Percentiles rank a stretch among this genome's conserved stretches.
These are phyloP conservation scores for Agonum fuliginosum DNA, from an alignment of 2,888 invertebrate species.

Conservation along the genomic window DNA sequence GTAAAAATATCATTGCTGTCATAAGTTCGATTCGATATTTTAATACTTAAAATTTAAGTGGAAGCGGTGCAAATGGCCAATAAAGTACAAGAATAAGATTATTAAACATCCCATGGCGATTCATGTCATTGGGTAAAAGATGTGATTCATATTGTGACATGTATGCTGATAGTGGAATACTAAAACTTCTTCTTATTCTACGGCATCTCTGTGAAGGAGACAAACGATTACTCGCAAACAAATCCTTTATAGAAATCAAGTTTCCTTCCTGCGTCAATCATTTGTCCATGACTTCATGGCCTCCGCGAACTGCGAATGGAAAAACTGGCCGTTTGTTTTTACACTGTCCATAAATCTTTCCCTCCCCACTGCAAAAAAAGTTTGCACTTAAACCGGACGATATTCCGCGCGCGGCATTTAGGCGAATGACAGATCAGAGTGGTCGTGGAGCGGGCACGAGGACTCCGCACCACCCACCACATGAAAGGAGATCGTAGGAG, in stretches of 20 bases:
- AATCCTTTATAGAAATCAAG: constrained; percentile 51
- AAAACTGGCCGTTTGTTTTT: constrained; percentile 47
- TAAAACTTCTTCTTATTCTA: no score
- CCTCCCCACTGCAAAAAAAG: constrained; percentile 47
- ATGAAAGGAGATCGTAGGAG: neutral
- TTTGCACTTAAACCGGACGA: constrained; percentile 49
- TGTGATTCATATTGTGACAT: no score
- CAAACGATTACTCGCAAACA: constrained; percentile 45
- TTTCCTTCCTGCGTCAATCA: constrained; percentile 49
- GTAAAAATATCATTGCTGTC: no score
- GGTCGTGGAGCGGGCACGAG: constrained; percentile 10
- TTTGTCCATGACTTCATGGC: constrained; percentile 39
- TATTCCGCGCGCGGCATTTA: constrained; percentile 41
- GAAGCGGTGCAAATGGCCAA: no score
- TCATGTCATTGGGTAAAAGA: no score
- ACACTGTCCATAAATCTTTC: constrained; percentile 49
- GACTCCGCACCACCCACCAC: neutral
- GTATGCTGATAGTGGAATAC: no score
- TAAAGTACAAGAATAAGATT: no score
- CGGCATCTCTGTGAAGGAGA: constrained; percentile 13
- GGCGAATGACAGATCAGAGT: constrained; percentile 50
- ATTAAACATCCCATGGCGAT: no score
- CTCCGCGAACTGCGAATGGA: constrained; percentile 9
- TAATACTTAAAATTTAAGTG: no score
- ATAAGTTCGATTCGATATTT: no score